These are phyloP conservation scores for Caranx ignobilis DNA, from an alignment of 2,113 vertebrate species.

Conservation along the genomic window DNA sequence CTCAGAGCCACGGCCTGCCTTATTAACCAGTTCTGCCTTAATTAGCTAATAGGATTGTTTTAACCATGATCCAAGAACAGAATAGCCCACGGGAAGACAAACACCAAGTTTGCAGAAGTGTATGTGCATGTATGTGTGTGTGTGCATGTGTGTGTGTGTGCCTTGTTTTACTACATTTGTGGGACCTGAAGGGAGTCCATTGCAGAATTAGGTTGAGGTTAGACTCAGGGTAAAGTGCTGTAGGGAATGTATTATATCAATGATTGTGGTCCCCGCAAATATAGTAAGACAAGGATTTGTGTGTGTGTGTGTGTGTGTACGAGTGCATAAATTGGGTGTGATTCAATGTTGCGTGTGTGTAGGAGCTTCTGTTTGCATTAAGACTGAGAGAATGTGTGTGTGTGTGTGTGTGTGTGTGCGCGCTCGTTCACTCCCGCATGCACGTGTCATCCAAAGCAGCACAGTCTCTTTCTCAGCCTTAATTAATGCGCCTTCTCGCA, in stretches of 20 bases:
- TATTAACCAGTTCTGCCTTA: slow-evolving; percentile 76
- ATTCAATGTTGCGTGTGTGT: slow-evolving; percentile 30
- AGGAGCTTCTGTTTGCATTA: slow-evolving; percentile 28
- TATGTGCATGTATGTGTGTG: slow-evolving; percentile 29
- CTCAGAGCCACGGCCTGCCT: slow-evolving; percentile 62
- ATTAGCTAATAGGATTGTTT: slow-evolving; percentile 83
- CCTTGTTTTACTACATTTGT: no score
- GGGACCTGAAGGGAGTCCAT: no score
- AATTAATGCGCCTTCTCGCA: slow-evolving; percentile 71
- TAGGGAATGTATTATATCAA: no score
- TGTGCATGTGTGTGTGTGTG: slow-evolving; percentile 29
- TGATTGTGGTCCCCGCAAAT: no score
- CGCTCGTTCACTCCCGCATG: not conserved
- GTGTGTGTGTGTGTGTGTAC: slow-evolving; percentile 15
- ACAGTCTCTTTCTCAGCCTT: slow-evolving; percentile 49
- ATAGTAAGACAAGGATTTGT: not conserved
- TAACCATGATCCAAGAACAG: slow-evolving; percentile 79
- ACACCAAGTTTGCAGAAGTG: slow-evolving; percentile 45
- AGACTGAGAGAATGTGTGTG: not conserved
- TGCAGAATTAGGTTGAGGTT: no score
- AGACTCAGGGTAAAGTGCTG: no score
- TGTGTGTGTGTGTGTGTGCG: not conserved
- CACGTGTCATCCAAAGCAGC: slow-evolving; percentile 50
- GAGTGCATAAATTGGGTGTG: slow-evolving; percentile 25
- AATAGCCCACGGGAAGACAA: slow-evolving; percentile 73